Conservation (phyloP, 2,888 invertebrate species). For the Hermodice carunculata region DNA sequence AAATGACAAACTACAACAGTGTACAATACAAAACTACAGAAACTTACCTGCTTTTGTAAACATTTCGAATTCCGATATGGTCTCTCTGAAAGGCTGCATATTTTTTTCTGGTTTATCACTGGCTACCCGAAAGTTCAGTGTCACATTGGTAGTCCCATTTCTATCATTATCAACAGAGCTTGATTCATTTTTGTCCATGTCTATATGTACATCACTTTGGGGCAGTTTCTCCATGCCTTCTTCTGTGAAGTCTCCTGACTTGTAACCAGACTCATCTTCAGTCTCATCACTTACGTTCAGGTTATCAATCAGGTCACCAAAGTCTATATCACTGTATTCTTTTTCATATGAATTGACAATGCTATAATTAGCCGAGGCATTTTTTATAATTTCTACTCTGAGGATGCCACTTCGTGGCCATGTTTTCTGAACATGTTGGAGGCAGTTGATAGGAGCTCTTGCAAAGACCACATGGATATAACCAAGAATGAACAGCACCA, state of each 20-base stretch:
- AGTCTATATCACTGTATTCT: slow-evolving; percentile 31
- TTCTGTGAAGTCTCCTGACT: not conserved
- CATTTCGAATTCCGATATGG: slow-evolving; percentile 75
- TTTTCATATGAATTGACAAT: slow-evolving; percentile 88
- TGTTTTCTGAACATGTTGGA: slow-evolving; percentile 83
- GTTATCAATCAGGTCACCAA: slow-evolving; percentile 11
- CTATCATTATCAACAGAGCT: not conserved
- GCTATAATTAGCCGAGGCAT: slow-evolving; percentile 77
- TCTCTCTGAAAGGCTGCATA: slow-evolving; percentile 53
- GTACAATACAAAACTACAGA: not conserved
- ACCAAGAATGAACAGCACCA: slow-evolving; percentile 89
- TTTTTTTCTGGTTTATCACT: slow-evolving; percentile 19
- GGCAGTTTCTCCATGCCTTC: not conserved
- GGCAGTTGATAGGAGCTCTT: slow-evolving; percentile 91
- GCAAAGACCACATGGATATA: slow-evolving; percentile 97
- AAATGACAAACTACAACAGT: not conserved
- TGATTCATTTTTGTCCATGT: not conserved
- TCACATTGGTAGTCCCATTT: slow-evolving; percentile 1
- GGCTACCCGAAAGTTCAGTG: slow-evolving; percentile 5
- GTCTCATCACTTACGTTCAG: slow-evolving; percentile 8
- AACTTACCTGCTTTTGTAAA: slow-evolving; percentile 74
- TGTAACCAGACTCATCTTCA: not conserved
- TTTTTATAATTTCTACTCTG: slow-evolving; percentile 83
- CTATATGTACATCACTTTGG: not conserved
- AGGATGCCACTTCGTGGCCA: slow-evolving; percentile 98